phyloP scores from a whole-genome alignment of 2,113 vertebrate species.

The Ailurus styani region DNA sequence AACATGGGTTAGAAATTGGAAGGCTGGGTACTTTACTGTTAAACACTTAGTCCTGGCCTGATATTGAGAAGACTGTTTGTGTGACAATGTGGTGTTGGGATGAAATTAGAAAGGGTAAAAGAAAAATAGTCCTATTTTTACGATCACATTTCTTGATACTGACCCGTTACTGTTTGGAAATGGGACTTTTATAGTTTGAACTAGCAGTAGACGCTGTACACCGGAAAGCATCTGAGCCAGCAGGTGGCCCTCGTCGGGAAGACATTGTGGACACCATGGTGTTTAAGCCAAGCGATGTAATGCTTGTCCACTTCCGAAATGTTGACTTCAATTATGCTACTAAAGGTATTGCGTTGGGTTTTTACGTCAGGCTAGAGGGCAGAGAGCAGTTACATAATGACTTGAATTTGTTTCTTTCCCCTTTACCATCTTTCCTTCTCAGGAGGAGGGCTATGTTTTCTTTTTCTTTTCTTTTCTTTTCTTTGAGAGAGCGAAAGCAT shows the following conservation, averaged over 20 bases:
- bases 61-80: not conserved
- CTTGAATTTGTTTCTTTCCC: not conserved
- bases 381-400: not conserved
- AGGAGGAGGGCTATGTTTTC: not conserved
- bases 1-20: not conserved
- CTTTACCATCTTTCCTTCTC: not conserved
- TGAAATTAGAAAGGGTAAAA: not conserved
- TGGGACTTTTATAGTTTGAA: conserved; percentile 85
- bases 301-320: conserved; percentile 91
- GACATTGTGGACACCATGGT: conserved; percentile 95
- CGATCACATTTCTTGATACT: not conserved
- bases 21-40: not conserved
- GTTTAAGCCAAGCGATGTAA: conserved; percentile 90
- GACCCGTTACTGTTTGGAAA: not conserved
- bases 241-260: conserved; percentile 85
- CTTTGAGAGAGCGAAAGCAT: not conserved
- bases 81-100: not conserved
- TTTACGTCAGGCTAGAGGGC: not conserved
- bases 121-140: not conserved
- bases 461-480: not conserved
- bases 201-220: conserved; percentile 95
- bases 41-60: not conserved
- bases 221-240: conserved; percentile 80
- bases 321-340: conserved; percentile 94
- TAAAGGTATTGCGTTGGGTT: conserved; percentile 81